phyloP scores from a whole-genome alignment of 2,888 invertebrate genomes.

The Parnassius mnemosyne region DNA sequence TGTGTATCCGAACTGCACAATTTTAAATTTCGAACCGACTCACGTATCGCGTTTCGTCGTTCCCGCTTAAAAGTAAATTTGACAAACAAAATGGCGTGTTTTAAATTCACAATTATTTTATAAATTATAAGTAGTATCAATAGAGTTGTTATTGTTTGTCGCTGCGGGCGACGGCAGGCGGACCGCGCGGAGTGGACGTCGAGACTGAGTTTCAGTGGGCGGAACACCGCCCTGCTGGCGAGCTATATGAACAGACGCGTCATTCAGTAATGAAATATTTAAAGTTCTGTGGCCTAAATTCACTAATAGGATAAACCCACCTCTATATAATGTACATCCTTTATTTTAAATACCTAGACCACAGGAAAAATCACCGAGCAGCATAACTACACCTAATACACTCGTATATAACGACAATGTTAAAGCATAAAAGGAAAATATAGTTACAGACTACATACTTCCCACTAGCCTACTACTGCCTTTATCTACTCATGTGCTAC shows the following conservation, averaged over 20 bases:
- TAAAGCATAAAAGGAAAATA: too few relatives aligned
- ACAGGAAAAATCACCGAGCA: neutral
- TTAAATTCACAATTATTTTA: slow-evolving; percentile 35
- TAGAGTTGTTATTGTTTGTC: slow-evolving; percentile 45
- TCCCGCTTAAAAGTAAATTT: slow-evolving; percentile 44
- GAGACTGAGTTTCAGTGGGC: slow-evolving; percentile 78
- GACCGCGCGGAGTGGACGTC: slow-evolving; percentile 81
- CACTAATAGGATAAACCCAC: slow-evolving; percentile 21
- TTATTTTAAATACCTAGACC: neutral
- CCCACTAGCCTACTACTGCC: too few relatives aligned
- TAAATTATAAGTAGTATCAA: slow-evolving; percentile 33
- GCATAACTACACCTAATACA: too few relatives aligned
- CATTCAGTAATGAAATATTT: slow-evolving; percentile 59
- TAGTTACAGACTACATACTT: too few relatives aligned
- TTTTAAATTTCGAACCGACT: slow-evolving; percentile 52
- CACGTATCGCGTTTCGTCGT: slow-evolving; percentile 53
- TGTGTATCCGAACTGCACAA: slow-evolving; percentile 54
- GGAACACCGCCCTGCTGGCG: slow-evolving; percentile 58
- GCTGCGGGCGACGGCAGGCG: slow-evolving; percentile 69
- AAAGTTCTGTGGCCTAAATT: slow-evolving; percentile 35
- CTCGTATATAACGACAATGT: too few relatives aligned
- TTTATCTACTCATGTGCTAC: too few relatives aligned
- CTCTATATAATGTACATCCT: neutral
- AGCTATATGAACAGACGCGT: slow-evolving; percentile 51
- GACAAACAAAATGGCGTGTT: slow-evolving; percentile 36